A percentile compares a stretch with the other conserved stretches of the same genome.
These are phyloP conservation scores for Nasua narica DNA, from an alignment of 2,797 vertebrate genomes.

Conservation along the genomic window DNA sequence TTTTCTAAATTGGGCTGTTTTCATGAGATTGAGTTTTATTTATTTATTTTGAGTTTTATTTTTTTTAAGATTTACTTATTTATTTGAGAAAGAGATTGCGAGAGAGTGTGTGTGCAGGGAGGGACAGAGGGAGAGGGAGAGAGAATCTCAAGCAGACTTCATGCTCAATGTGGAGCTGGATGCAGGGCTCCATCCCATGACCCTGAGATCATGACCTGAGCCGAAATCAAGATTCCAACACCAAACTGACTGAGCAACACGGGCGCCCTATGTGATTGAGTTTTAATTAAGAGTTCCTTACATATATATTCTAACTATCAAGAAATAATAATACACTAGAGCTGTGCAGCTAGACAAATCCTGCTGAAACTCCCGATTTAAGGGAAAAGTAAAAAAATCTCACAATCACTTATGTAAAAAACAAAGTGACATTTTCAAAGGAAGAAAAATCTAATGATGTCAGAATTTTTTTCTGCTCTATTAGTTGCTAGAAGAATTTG, in stretches of 20 bases:
- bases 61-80: background rate
- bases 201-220: background rate
- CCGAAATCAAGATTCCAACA: background rate
- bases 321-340: constrained; percentile 13
- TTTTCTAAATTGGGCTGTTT: background rate
- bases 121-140: background rate
- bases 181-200: background rate
- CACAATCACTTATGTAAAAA: background rate
- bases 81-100: background rate
- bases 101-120: background rate
- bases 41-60: no score
- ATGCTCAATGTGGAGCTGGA: background rate
- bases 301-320: background rate
- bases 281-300: background rate
- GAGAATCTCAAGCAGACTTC: background rate
- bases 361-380: background rate
- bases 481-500: background rate
- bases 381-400: background rate
- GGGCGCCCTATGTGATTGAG: background rate
- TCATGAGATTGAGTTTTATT: background rate
- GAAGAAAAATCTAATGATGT: background rate
- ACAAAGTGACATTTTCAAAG: background rate
- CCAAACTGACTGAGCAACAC: background rate
- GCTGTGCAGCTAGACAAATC: background rate
- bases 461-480: background rate